These are phyloP conservation scores for Balanococcus diminutus DNA, from an alignment of 2,888 invertebrate genomes.

Conservation along the genomic window DNA sequence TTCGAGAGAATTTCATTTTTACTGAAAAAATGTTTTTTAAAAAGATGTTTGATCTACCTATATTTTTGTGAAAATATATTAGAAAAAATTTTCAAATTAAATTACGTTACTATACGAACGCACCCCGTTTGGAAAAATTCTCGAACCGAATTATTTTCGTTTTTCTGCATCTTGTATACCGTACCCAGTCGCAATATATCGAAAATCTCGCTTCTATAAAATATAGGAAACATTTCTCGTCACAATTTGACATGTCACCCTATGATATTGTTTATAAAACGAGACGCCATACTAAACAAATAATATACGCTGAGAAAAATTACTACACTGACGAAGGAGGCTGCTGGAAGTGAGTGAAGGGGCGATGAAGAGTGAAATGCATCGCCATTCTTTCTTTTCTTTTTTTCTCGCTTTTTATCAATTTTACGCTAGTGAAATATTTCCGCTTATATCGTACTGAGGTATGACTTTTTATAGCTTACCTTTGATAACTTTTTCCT, in stretches of 20 bases:
- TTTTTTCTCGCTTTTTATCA: constrained; percentile 32
- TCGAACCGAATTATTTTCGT: background rate
- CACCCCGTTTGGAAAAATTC: background rate
- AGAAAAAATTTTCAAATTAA: background rate
- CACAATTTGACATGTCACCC: background rate
- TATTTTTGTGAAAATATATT: no score
- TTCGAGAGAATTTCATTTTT: no score
- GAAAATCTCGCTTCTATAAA: background rate
- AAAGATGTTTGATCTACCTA: no score
- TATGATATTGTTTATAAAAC: constrained; percentile 15
- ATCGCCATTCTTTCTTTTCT: constrained; percentile 8
- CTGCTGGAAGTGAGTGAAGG: background rate
- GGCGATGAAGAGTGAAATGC: background rate
- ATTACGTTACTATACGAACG: background rate
- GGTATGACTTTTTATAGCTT: constrained; percentile 40
- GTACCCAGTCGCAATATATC: background rate
- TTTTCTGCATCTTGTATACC: background rate
- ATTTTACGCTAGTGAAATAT: constrained; percentile 38
- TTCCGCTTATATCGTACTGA: constrained; percentile 23
- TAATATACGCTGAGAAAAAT: background rate
- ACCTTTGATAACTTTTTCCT: constrained; percentile 38
- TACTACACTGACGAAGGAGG: background rate
- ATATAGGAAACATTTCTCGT: background rate
- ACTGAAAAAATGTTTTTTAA: no score
- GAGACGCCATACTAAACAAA: background rate